Evolutionary conservation across 1,140 invertebrate genomes (phyloP), one percentile per base, ranked within the genome.

Genomic region (Caenorhabditis tropicalis): DNA sequence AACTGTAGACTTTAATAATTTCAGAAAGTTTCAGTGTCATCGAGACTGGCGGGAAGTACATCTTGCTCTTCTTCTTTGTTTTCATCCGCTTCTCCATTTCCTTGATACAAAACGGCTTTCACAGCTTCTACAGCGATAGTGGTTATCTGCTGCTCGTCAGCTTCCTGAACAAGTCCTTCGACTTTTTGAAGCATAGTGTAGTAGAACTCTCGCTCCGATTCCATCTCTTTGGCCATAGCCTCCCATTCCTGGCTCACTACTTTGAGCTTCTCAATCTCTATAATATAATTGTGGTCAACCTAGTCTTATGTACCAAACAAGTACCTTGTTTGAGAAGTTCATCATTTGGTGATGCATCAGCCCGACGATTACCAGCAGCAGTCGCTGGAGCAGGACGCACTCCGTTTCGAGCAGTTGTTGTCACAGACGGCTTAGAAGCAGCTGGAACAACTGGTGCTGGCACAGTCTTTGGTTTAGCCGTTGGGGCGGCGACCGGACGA

Each of bases 101-200:
- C 36, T 39, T 39, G 12, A n/a, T 74, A 74, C 6, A 74, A n/a
- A 74, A 74, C 19, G 0, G 3, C 24, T 29, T 43, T 74, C n/a
- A 74, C 9, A 21, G 36, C 19, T 43, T 39, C 65, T 5, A 43
- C 36, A 24, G 43, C 65, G 5, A 74, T 43, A 24, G 65, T 74
- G 24, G 36, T 24, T 6, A 36, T 21, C 3, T 43, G 21, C 33
- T 21, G 33, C 29, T 74, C 65, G 1, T 74, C 36, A 21, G 65
- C 65, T 24, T 81, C 79, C 16, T 58, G 27, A n/a, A 36, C 19
- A 24, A 98, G 94, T 79, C 98, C 95, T 94, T 99, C 97, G 92
- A 99, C 98, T 90, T 98, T 96, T 90, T 97, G 93, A 90, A 99
- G 93, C 93, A 99, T 99, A 83, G 96, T 95, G 92, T 98, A 99